These are phyloP conservation scores for Epinotia bilunana DNA, from an alignment of 2,888 invertebrate species.

Conservation along the genomic window DNA sequence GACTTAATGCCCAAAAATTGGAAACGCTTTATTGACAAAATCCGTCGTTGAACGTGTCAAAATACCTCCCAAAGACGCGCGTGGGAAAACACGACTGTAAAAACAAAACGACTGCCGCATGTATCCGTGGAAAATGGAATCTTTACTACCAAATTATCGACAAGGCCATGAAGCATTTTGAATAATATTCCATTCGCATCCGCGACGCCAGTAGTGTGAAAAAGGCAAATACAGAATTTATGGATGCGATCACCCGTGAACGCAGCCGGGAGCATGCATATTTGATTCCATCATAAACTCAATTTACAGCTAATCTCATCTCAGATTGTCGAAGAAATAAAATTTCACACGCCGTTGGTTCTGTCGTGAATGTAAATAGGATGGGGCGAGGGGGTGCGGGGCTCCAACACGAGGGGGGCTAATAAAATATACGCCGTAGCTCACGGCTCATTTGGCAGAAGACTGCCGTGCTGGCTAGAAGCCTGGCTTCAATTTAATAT, in stretches of 20 bases:
- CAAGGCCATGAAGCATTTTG: conserved; percentile 48
- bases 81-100: conserved; percentile 11
- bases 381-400: conserved; percentile 34
- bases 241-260: conserved; percentile 71
- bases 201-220: conserved; percentile 64
- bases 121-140: conserved; percentile 9
- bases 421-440: conserved; percentile 71
- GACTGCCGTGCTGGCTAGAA: conserved; percentile 58
- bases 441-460: conserved; percentile 73
- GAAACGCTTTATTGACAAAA: conserved; percentile 38
- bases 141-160: conserved; percentile 33
- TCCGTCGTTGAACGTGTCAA: conserved; percentile 9
- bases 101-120: background rate
- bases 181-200: conserved; percentile 65
- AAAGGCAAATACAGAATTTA: conserved; percentile 69
- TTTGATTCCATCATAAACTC: conserved; percentile 82
- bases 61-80: background rate
- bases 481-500: conserved; percentile 69
- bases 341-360: conserved; percentile 79
- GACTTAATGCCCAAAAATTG: conserved; percentile 41
- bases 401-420: conserved; percentile 51
- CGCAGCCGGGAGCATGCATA: conserved; percentile 72
- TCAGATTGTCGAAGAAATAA: conserved; percentile 84
- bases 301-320: conserved; percentile 83
- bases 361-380: conserved; percentile 77